Conservation (phyloP, 2,113 vertebrate species). For the Hymenochirus boettgeri region DNA sequence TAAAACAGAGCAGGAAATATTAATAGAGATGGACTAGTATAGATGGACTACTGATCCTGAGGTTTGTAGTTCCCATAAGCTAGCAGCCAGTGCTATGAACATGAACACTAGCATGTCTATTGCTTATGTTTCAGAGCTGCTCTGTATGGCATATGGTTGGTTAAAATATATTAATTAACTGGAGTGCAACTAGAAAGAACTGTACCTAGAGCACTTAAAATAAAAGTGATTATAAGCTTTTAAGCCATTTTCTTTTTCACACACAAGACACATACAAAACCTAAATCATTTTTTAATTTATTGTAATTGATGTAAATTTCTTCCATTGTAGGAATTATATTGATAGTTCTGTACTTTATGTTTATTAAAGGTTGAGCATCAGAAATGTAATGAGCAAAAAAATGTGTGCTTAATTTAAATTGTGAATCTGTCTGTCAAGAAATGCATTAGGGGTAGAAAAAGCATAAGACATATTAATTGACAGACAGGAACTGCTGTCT, state of each 20-base stretch:
- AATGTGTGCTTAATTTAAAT: constrained; percentile 99
- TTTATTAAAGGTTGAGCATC: constrained; percentile 87
- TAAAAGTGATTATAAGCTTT: constrained; percentile 61
- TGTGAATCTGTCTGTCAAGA: constrained; percentile 97
- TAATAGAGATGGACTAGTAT: too few species aligned
- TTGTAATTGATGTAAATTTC: constrained; percentile 71
- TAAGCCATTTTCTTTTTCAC: constrained; percentile 42
- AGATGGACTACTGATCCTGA: too few species aligned
- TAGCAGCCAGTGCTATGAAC: too few species aligned
- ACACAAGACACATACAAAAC: constrained; percentile 29
- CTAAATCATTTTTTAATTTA: constrained; percentile 64
- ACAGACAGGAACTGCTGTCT: constrained; percentile 99
- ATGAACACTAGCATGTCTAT: too few species aligned
- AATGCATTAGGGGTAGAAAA: constrained; percentile 97
- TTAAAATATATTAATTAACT: constrained; percentile 27
- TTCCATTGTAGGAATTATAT: constrained; percentile 74
- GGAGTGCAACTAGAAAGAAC: constrained; percentile 3
- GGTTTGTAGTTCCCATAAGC: too few species aligned
- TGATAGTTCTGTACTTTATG: constrained; percentile 79
- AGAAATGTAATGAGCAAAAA: constrained; percentile 88
- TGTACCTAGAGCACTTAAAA: constrained; percentile 42
- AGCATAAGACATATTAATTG: constrained; percentile 99
- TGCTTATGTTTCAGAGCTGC: too few species aligned
- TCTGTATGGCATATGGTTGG: constrained; percentile 5
- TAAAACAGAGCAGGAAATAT: too few species aligned